Base-by-base conservation (phyloP, 2,888 invertebrate genomes). In the Steinernema hermaphroditum region DNA sequence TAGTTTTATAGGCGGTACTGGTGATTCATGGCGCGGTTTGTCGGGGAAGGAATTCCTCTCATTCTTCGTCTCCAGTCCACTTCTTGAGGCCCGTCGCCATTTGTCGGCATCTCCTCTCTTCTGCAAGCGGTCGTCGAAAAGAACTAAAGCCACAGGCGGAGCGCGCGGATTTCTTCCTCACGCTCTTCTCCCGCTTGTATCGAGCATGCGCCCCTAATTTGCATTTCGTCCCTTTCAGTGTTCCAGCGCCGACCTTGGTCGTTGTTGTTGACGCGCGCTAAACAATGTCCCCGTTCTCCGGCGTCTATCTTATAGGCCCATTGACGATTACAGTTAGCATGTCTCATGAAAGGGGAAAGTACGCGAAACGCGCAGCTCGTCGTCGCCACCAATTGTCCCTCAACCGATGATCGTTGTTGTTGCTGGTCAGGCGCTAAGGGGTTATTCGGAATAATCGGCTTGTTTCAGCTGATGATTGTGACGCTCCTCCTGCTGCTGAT, bases 161-260 rank as follows among this genome's bases (percentile, higher is more conserved):
- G 54, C 54, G 19, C 8, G 54, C 16, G 62, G 32, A 9, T 4
- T 62, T 62, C 62, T 62, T n/a, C 29, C 62, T 27, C 32, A 14
- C 34, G 50, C 50, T 50, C 24, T 50, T 50, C 50, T 50, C 50
- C 1, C 50, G 50, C 50, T 50, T 16, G 50, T 50, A 22, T n/a
- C 22, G 50, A 50, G 50, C 50, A 50, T 62, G 62, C 14, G 62
- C 62, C 12, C 62, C 62, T 62, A 62, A 62, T 62, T 62, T 62
- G 62, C 62, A 62, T 62, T 62, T 62, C 27, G 37, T 12, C 29
- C 34, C 34, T 34, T 62, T 62, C 62, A 50, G 50, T 8, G 50
- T 62, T 62, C 62, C 19, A n/a, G n/a, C 62, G 32, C 62, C 62
- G 62, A 62, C 62, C 62, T 62, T 62, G 62, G 62, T 62, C 62